Evolutionary conservation across 2,113 vertebrate genomes (phyloP).

Genomic region (Paedocypris sp.): DNA sequence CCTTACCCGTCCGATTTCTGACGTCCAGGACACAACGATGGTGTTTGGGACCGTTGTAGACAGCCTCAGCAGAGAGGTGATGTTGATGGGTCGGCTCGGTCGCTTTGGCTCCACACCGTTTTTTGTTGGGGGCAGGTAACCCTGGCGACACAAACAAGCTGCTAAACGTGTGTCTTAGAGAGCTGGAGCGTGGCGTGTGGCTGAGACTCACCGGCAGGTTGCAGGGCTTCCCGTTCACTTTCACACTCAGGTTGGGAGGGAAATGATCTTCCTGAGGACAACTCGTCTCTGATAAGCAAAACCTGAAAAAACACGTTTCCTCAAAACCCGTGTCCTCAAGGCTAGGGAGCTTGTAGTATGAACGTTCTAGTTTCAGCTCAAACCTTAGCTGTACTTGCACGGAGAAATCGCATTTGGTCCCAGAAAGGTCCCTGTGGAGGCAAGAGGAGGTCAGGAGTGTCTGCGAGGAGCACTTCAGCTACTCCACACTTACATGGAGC

Average conservation of each 20-base stretch:
- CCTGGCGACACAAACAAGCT: slow-evolving; percentile 51
- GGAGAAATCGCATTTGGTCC: slow-evolving; percentile 98
- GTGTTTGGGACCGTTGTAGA: slow-evolving; percentile 97
- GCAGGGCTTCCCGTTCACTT: slow-evolving; percentile 95
- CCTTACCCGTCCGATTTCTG: slow-evolving; percentile 95
- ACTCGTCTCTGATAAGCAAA: slow-evolving; percentile 99
- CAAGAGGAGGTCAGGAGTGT: neutral
- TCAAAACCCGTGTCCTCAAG: too few species aligned
- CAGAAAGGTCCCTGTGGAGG: slow-evolving; percentile 88
- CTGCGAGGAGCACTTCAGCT: neutral
- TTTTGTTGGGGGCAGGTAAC: slow-evolving; percentile 99
- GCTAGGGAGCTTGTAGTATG: too few species aligned
- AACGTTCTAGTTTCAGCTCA: neutral
- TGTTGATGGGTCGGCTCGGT: slow-evolving; percentile 95
- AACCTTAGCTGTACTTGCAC: slow-evolving; percentile 99
- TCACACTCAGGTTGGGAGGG: slow-evolving; percentile 93
- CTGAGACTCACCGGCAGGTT: slow-evolving; percentile 95
- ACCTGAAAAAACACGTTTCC: slow-evolving; percentile 57
- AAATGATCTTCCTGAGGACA: slow-evolving; percentile 99
- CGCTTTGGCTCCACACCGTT: slow-evolving; percentile 99
- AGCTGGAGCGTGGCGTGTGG: too few species aligned
- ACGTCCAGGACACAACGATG: slow-evolving; percentile 95
- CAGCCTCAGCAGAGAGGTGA: slow-evolving; percentile 90
- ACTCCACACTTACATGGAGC: slow-evolving; percentile 84
- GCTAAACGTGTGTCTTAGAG: neutral